Evolutionary conservation across 1,140 invertebrate species (phyloP), one percentile per base, ranked within the genome.

Genomic region (Drosophila parabipectinata): DNA sequence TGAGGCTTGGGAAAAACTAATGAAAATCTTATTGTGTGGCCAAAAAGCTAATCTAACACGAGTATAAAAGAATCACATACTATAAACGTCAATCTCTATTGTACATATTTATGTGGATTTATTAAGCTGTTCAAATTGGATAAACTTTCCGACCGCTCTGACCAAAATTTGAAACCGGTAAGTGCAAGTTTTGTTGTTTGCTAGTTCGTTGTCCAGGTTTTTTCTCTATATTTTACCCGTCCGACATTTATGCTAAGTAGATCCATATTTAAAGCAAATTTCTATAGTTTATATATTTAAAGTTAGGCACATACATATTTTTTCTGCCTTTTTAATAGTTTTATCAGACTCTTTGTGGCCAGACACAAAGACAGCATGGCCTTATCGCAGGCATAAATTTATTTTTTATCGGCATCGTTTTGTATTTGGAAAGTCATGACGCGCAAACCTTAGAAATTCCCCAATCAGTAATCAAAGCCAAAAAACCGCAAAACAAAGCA

Each of bases 111-210:
- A 77, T 79, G 75, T 85, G 81, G 81, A 84, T 84, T 71, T 81
- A 81, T 82, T 82, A 87, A 77, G 57, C 78, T 63, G 76, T 78
- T 87, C 59, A 85, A 85, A 87, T 87, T 87, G 81, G 81, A 85
- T 85, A 85, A 68, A 85, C 72, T 81, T 85, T 74, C 74, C 78
- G 79, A 75, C 74, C 57, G 69, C 82, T 57, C 56, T 76, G 44
- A 69, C 51, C 64, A 34, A 39, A 51, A 68, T 52, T 60, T 62
- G 8, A 83, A 88, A 73, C 72, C 81, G 83, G 83, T 87, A 81
- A 87, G 83, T 88, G 83, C 83, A 87, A 83, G 61, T 72, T 66
- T 77, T 26, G 41, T 57, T 45, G 55, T 18, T 47, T 18, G 18
- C 57, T 64, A 64, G 71, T 83, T 79, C 62, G 83, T 79, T 82